phyloP scores from a whole-genome alignment of 2,888 invertebrate genomes.

The Acronicta aceris region DNA sequence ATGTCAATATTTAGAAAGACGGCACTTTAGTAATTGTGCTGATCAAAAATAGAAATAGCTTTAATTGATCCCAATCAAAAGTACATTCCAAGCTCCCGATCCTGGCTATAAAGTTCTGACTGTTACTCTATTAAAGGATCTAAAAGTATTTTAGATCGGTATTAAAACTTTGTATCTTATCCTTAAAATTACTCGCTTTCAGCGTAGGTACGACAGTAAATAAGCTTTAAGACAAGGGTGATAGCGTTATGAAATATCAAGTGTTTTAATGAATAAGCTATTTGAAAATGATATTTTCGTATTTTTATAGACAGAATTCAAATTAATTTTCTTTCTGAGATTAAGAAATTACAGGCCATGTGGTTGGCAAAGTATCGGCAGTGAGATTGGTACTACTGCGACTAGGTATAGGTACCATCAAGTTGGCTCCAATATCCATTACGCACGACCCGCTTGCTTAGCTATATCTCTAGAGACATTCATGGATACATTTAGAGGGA shows the following conservation, averaged over 20 bases:
- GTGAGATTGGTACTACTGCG: no score
- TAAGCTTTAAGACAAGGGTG: not conserved
- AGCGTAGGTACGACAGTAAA: not conserved
- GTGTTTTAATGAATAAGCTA: not conserved
- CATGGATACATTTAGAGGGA: not conserved
- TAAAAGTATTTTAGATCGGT: constrained; percentile 10
- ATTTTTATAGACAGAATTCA: no score
- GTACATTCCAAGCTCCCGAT: constrained; percentile 1
- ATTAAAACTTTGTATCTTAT: constrained; percentile 17
- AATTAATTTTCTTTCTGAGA: no score
- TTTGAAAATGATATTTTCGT: no score
- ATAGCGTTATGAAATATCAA: not conserved
- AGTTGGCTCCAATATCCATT: no score
- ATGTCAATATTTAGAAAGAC: not conserved
- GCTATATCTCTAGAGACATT: not conserved
- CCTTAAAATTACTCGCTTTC: constrained; percentile 13
- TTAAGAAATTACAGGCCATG: no score
- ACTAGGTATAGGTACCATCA: no score
- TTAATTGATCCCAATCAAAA: constrained; percentile 28
- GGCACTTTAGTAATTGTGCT: not conserved
- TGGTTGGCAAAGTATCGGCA: no score
- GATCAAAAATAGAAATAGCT: not conserved
- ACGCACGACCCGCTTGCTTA: no score
- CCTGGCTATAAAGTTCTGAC: not conserved
- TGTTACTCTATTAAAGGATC: not conserved